Evolutionary conservation across 1,140 invertebrate genomes (phyloP), one percentile per base, ranked within the genome.

Genomic region (Drosophila auraria): DNA sequence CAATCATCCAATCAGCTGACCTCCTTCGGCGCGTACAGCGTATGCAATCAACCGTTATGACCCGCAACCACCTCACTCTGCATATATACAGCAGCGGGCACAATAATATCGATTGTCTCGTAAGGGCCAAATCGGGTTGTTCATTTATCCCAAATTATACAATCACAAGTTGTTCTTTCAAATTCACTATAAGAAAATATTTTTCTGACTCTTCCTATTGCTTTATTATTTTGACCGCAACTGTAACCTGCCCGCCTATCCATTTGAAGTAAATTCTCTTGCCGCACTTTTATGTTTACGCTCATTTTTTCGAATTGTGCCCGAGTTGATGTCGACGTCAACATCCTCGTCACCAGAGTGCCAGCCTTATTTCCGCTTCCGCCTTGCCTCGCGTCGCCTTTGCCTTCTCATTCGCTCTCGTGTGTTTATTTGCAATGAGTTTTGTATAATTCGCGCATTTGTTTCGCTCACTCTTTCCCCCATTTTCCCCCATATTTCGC

Each of bases 381-480:
- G 64, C 30, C 42, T 12, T 33, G 17, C 50, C 23, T 45, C 50
- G 9, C 25, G 36, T 20, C 3, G 42, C 59, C 30, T 20, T 12
- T 23, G 33, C 50, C 36, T 12, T 49, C 62, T 63, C 47, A 15
- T 51, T 50, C 20, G 23, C 58, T 61, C 65, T 36, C 63, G 63
- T 82, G 61, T 89, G 86, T 89, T 89, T 89, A 89, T 87, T 87
- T 87, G 78, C 86, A 84, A 82, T 89, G 86, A 89, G 86, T 86
- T 89, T 90, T 89, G 86, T 86, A 89, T 89, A 89, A 89, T 89
- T 89, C 82, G 82, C 86, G 86, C 86, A 89, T 89, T 89, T 89
- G 86, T 86, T 90, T 86, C 82, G 86, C 78, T 76, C 78, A 73
- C 65, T 45, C 68, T 65, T 56, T 66, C 15, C 6, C 12, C 12